Evolutionary conservation across 1,140 invertebrate species (phyloP).

Genomic region (Caenorhabditis remanei): DNA sequence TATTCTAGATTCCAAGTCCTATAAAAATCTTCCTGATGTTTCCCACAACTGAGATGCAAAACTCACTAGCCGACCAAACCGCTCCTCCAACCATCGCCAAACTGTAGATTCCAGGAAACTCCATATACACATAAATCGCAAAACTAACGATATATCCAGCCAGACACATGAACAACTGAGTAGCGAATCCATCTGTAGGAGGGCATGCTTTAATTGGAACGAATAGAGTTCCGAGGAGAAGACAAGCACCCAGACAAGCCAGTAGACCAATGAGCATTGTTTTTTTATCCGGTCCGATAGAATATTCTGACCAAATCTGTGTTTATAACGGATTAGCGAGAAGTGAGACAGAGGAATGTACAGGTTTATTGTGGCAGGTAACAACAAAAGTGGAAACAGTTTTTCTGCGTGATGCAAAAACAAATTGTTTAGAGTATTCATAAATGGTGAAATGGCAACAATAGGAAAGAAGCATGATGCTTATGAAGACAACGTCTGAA

Average conservation of each 20-base stretch:
- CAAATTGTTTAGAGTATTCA: not conserved
- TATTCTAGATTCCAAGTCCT: not conserved
- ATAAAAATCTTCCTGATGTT: not conserved
- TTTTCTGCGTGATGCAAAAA: not conserved
- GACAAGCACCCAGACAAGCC: not conserved
- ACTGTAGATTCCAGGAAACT: conserved; percentile 6
- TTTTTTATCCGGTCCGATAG: not conserved
- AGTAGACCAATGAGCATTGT: conserved; percentile 22
- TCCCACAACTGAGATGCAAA: not conserved
- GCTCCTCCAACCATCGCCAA: conserved; percentile 26
- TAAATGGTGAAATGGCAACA: not conserved
- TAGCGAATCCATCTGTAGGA: conserved; percentile 2
- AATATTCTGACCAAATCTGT: conserved; percentile 4
- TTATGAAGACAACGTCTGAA: not conserved
- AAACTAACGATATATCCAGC: not conserved
- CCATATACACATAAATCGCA: not conserved
- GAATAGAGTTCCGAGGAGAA: conserved; percentile 13
- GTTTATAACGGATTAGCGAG: not conserved
- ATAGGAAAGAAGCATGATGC: not conserved
- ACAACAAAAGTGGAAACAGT: not conserved
- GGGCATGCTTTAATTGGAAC: conserved; percentile 27
- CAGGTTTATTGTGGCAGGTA: conserved; percentile 13
- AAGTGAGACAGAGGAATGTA: not conserved
- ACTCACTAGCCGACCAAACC: conserved; percentile 9
- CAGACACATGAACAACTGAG: conserved; percentile 13